Evolutionary conservation across 2,888 invertebrate genomes (phyloP).

Genomic region (Xestia c-nigrum): DNA sequence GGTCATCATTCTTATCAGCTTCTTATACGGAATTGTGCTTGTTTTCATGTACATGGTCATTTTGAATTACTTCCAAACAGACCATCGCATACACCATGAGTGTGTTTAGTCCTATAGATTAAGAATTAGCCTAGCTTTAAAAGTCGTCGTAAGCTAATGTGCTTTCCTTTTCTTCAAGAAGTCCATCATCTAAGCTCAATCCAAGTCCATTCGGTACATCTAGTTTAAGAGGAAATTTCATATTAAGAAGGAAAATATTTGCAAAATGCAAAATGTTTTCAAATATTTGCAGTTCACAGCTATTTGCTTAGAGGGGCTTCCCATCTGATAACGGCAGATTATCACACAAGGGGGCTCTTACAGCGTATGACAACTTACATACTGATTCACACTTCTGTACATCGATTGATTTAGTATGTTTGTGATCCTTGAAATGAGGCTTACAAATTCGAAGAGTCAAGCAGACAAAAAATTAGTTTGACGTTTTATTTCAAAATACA

Average conservation of each 20-base stretch:
- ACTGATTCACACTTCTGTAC: background rate
- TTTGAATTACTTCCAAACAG: background rate
- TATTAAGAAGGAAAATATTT: conserved; percentile 18
- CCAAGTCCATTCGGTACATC: background rate
- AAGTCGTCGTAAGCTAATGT: background rate
- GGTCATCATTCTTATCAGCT: conserved; percentile 48
- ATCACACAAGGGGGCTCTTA: conserved; percentile 33
- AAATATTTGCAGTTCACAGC: conserved; percentile 39
- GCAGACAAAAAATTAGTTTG: background rate
- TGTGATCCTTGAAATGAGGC: background rate
- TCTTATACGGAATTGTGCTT: conserved; percentile 4
- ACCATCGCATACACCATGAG: background rate
- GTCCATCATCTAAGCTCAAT: background rate
- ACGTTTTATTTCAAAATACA: background rate
- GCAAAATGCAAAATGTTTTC: conserved; percentile 23
- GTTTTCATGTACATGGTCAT: background rate
- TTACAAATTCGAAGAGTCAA: background rate
- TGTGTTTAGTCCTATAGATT: background rate
- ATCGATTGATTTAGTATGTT: background rate
- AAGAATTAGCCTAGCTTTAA: background rate
- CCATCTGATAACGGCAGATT: conserved; percentile 36
- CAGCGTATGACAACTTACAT: conserved; percentile 5
- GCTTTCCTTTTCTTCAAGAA: background rate
- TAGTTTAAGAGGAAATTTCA: background rate
- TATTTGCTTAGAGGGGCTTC: conserved; percentile 34